phyloP scores from a whole-genome alignment of 2,113 vertebrate species.

The Saguinus imperator region DNA sequence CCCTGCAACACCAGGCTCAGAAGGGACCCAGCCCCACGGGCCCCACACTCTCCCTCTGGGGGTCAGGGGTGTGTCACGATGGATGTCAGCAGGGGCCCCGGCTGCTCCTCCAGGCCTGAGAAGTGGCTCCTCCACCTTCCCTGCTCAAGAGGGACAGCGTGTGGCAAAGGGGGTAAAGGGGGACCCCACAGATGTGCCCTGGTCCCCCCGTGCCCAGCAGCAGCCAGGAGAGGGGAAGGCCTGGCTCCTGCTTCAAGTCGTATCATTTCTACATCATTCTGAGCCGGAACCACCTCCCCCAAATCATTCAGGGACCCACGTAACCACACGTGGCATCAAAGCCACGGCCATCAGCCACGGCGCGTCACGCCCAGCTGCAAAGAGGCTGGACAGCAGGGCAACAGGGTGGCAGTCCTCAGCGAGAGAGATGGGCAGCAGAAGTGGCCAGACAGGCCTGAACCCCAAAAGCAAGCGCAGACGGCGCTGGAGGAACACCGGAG shows the following conservation, averaged over 20 bases:
- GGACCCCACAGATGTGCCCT: too few species aligned
- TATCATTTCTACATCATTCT: not conserved
- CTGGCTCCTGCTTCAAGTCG: not conserved
- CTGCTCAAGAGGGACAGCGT: not conserved
- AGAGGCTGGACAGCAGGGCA: too few species aligned
- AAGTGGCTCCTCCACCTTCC: not conserved
- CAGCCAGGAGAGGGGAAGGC: not conserved
- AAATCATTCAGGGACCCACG: not conserved
- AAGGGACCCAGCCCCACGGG: too few species aligned
- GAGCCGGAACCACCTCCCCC: not conserved
- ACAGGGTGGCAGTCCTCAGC: not conserved
- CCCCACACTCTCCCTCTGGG: not conserved
- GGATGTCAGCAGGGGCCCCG: rapidly evolving
- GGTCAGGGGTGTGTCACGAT: rapidly evolving
- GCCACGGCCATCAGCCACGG: too few species aligned
- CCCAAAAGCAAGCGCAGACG: not conserved
- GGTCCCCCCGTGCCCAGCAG: too few species aligned
- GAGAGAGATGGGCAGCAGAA: too few species aligned
- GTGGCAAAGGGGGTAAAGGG: not conserved
- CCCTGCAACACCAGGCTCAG: not conserved
- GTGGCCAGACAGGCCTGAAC: not conserved
- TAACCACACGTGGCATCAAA: too few species aligned
- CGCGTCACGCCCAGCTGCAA: too few species aligned
- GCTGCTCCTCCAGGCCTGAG: not conserved
- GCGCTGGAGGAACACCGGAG: rapidly evolving